Conservation (phyloP, 2,113 vertebrate genomes). For the Rostratula benghalensis region DNA sequence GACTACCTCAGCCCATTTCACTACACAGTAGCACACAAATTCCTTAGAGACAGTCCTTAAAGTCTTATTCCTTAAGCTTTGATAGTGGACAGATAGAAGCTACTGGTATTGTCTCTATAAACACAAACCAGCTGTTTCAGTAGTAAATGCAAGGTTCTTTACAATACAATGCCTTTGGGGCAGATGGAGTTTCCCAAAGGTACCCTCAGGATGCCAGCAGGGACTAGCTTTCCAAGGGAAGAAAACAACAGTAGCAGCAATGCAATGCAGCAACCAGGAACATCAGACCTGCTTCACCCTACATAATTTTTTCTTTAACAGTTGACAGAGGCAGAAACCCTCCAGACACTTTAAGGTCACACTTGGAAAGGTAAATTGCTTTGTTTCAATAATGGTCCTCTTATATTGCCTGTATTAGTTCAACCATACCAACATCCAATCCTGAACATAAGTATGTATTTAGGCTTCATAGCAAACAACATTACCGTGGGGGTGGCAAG, state of each 20-base stretch:
- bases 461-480: not conserved
- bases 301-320: not conserved
- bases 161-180: not conserved
- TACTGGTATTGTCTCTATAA: not conserved
- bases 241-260: not conserved
- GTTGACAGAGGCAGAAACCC: not conserved
- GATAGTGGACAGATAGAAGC: not conserved
- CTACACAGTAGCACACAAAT: not conserved
- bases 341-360: not conserved
- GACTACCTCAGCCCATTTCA: not conserved
- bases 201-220: not conserved
- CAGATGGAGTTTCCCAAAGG: not conserved
- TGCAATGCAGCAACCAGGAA: not conserved
- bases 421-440: not conserved
- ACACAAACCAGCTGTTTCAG: not conserved
- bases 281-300: not conserved
- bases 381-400: not conserved
- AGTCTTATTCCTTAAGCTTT: not conserved
- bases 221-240: not conserved
- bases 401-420: not conserved
- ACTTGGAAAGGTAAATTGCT: not conserved
- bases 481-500: not conserved
- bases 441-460: not conserved
- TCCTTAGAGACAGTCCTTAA: not conserved
- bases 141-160: not conserved